Percentiles rank a stretch among this genome's conserved stretches.
phyloP scores from a whole-genome alignment of 2,113 vertebrate genomes.

The Turnix velox region DNA sequence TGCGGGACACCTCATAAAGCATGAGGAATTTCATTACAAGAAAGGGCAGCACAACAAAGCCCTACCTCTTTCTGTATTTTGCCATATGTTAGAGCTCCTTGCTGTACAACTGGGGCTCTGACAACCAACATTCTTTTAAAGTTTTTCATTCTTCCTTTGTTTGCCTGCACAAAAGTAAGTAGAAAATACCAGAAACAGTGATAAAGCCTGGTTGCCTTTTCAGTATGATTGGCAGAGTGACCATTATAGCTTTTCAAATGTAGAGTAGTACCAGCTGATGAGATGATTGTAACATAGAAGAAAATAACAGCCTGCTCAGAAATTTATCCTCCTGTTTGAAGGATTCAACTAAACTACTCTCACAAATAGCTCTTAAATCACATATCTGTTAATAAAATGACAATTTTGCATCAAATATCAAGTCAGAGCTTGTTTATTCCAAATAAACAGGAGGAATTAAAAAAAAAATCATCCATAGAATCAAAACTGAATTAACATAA shows the following conservation, averaged over 20 bases:
- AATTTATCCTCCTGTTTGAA: background rate
- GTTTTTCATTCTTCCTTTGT: background rate
- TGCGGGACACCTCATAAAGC: background rate
- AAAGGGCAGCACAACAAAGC: background rate
- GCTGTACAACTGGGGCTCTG: background rate
- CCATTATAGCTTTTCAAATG: background rate
- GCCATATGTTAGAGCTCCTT: background rate
- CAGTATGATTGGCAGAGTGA: background rate
- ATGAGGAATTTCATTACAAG: background rate
- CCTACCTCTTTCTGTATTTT: background rate
- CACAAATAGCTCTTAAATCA: background rate
- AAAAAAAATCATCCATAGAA: background rate
- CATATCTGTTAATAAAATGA: background rate
- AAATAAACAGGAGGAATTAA: background rate
- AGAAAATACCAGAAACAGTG: background rate
- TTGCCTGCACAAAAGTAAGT: background rate
- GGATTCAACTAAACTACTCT: background rate
- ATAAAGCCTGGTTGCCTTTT: background rate
- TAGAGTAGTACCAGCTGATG: background rate
- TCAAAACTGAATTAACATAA: background rate
- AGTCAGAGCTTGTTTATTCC: background rate
- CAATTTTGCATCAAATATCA: background rate
- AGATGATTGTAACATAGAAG: background rate
- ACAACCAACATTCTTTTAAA: background rate
- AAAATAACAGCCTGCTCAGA: background rate